Percentiles rank a stretch among this genome's conserved stretches.
phyloP scores from a whole-genome alignment of 2,797 vertebrate species.

The Clarias platycephalus region DNA sequence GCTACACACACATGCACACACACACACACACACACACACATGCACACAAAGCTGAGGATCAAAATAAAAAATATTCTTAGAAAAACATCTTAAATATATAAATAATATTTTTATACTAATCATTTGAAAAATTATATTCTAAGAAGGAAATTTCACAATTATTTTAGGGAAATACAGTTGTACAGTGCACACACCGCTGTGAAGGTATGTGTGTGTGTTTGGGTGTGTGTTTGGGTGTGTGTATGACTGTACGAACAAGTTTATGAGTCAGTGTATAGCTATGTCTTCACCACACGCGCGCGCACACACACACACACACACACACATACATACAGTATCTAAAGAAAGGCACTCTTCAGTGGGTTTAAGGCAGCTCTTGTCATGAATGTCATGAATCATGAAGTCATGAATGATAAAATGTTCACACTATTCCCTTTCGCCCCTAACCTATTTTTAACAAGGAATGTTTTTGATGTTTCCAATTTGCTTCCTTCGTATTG shows the following conservation, averaged over 20 bases:
- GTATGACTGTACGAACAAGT: not conserved
- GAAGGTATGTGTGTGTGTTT: not conserved
- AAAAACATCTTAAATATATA: too few relatives aligned
- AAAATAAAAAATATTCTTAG: too few relatives aligned
- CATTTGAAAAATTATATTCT: not conserved
- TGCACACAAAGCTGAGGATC: not conserved
- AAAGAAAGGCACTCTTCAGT: not conserved
- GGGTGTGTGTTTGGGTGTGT: not conserved
- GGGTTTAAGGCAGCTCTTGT: not conserved
- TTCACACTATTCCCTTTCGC: not conserved
- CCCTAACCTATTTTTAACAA: not conserved
- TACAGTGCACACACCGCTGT: not conserved
- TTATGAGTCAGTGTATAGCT: not conserved
- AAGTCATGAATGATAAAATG: not conserved
- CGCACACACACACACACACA: not conserved
- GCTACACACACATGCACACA: not conserved
- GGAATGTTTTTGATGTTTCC: not conserved
- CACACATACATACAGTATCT: not conserved
- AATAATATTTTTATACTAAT: not conserved
- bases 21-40: not conserved
- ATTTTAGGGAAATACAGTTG: not conserved
- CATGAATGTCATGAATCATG: not conserved
- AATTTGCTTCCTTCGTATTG: not conserved
- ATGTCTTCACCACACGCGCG: not conserved
- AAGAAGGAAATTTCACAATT: not conserved